Base-by-base conservation (phyloP, 2,113 vertebrate species). In the Poeciliopsis occidentalis region DNA sequence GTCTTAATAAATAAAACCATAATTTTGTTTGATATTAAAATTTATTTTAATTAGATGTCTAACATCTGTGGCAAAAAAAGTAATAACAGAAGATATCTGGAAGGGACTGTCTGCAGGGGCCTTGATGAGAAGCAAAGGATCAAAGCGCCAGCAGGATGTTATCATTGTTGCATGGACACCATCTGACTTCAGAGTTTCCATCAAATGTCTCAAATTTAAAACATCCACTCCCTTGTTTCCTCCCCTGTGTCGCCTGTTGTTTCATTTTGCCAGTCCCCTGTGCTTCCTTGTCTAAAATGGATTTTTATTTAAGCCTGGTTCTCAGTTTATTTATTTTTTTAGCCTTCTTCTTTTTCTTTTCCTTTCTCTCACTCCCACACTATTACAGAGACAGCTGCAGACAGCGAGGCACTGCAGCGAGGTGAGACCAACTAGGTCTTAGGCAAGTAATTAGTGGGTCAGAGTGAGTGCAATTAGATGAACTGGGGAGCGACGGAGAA, bases 371-470 rank as follows among this genome's bases (percentile, higher is more conserved):
- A 73, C 80, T 70, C 54, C 15, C 51, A 51, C 26, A 0, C 47
- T 69, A 47, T 15, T 71, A 29, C 37, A 44, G 62, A 82, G 73
- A 74, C 76, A 31, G 32, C 69, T 85, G 67, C 81, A 88, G 81
- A 87, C 78, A 76, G 79, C 39, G 15, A 87, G 60, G 67, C 79
- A 73, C 80, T 34, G 80, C 68, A 79, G 60, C 41, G 71, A 73
- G 54, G 68, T 74, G 83, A 86, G 80, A 85, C 75, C 86, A 71
- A 73, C 79, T 62, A 75, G 82, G 82, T 87, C 71, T 89, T 86
- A 76, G 92, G 82, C 79, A 87, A 94, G 94, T 92, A 90, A 93
- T 93, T 91, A 61, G 70, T 17, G 68, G 89, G 78, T 87, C 84
- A 82, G 70, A 69, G 72, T 67, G 67, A 87, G 88, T 80, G 87